A percentile compares a stretch with the other conserved stretches of the same genome.
Conservation (phyloP, 2,797 vertebrate genomes). For the Girardinus metallicus region DNA sequence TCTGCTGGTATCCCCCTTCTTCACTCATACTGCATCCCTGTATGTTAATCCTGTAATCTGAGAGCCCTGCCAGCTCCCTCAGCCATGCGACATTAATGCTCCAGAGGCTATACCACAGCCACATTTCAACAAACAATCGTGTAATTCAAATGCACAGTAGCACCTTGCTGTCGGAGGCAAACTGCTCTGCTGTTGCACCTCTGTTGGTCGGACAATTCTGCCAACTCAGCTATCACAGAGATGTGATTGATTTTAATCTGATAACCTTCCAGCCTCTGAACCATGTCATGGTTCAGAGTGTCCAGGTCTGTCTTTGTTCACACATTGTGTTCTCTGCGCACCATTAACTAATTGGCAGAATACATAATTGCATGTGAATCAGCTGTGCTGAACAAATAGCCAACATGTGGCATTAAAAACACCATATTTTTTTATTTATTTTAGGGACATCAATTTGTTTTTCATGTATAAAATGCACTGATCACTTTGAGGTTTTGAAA, state of each 20-base stretch:
- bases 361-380: slow-evolving; percentile 22
- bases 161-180: slow-evolving; percentile 14
- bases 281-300: slow-evolving; percentile 26
- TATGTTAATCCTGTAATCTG: slow-evolving; percentile 74
- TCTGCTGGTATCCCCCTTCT: slow-evolving; percentile 32
- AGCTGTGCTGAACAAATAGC: slow-evolving; percentile 38
- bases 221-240: slow-evolving; percentile 4
- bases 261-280: slow-evolving; percentile 51
- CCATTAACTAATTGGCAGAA: slow-evolving; percentile 47
- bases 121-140: slow-evolving; percentile 32
- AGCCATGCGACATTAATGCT: slow-evolving; percentile 63
- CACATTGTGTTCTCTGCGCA: slow-evolving; percentile 23
- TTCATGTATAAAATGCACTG: not conserved
- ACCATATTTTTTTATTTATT: not conserved
- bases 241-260: slow-evolving; percentile 61
- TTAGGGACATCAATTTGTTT: not conserved
- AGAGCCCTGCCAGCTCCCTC: slow-evolving; percentile 54
- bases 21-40: slow-evolving; percentile 33
- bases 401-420: slow-evolving; percentile 11
- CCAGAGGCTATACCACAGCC: slow-evolving; percentile 51
- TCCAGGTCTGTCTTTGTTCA: slow-evolving; percentile 48
- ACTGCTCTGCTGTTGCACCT: slow-evolving; percentile 15
- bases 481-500: not conserved
- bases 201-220: slow-evolving; percentile 15
- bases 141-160: slow-evolving; percentile 40